Percentiles rank a stretch among this genome's conserved stretches.
These are phyloP conservation scores for Heliconius hortense DNA, from an alignment of 2,888 invertebrate species.

Conservation along the genomic window DNA sequence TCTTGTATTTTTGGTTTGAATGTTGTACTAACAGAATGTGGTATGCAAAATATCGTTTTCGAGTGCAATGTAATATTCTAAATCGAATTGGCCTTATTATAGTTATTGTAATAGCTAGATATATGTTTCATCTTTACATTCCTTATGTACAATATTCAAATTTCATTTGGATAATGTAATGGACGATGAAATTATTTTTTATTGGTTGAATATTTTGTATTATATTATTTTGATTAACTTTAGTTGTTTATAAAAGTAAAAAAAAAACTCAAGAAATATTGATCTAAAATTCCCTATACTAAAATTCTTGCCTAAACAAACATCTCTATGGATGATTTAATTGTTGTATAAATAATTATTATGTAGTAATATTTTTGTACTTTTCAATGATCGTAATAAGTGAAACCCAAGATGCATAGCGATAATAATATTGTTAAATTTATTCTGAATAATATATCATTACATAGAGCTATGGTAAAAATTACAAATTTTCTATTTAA, in stretches of 20 bases:
- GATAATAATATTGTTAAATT: constrained; percentile 2
- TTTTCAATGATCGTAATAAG: constrained; percentile 26
- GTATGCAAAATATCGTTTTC: background rate
- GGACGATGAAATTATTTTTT: background rate
- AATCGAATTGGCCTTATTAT: constrained; percentile 11
- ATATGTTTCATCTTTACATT: constrained; percentile 11
- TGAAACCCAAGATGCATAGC: constrained; percentile 11
- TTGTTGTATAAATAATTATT: constrained; percentile 23
- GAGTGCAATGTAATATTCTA: background rate
- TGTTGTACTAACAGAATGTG: constrained; percentile 1
- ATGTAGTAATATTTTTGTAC: constrained; percentile 30
- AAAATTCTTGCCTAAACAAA: constrained; percentile 20
- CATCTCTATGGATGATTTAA: constrained; percentile 11
- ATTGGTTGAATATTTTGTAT: background rate
- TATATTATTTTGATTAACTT: background rate
- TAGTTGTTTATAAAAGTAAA: background rate
- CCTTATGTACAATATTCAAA: constrained; percentile 1
- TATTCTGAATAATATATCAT: background rate
- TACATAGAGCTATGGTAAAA: background rate
- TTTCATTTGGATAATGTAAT: background rate
- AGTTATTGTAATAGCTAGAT: constrained; percentile 2
- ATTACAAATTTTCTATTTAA: background rate
- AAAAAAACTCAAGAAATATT: background rate
- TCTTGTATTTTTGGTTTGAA: background rate
- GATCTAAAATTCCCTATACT: background rate